These are phyloP conservation scores for Mystacides longicornis DNA, from an alignment of 2,888 invertebrate genomes.

Conservation along the genomic window DNA sequence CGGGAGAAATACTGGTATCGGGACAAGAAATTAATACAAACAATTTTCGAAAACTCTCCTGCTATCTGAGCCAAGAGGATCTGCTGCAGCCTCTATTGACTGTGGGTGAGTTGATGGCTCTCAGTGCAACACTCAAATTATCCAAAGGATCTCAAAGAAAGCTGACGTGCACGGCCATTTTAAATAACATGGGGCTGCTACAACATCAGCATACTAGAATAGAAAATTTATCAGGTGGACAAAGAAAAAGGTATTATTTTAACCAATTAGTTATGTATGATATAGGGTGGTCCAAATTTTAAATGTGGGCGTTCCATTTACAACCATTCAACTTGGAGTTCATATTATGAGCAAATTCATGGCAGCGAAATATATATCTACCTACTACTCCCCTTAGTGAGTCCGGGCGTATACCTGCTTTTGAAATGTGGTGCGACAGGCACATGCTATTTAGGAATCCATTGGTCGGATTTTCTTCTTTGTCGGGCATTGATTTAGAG, in stretches of 20 bases:
- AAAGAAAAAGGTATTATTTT: slow-evolving; percentile 63
- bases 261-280: too few relatives aligned
- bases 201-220: slow-evolving; percentile 58
- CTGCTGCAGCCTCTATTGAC: slow-evolving; percentile 65
- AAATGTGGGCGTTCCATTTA: too few relatives aligned
- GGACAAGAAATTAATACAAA: slow-evolving; percentile 55
- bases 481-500: too few relatives aligned
- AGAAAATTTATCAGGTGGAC: slow-evolving; percentile 64
- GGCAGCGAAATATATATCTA: too few relatives aligned
- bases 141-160: slow-evolving; percentile 43
- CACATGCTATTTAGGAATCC: too few relatives aligned
- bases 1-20: slow-evolving; percentile 62
- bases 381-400: too few relatives aligned
- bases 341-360: too few relatives aligned
- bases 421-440: too few relatives aligned
- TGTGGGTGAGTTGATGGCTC: slow-evolving; percentile 68
- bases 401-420: too few relatives aligned
- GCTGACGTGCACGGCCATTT: slow-evolving; percentile 44
- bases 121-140: slow-evolving; percentile 70
- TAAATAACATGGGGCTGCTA: slow-evolving; percentile 55
- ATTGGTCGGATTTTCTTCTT: too few relatives aligned
- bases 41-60: slow-evolving; percentile 61
- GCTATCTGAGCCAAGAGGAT: slow-evolving; percentile 78
- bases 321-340: too few relatives aligned
- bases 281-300: too few relatives aligned